Percentiles rank a stretch among this genome's conserved stretches.
phyloP scores from a whole-genome alignment of 2,888 invertebrate genomes.

The Subacronicta megacephala region DNA sequence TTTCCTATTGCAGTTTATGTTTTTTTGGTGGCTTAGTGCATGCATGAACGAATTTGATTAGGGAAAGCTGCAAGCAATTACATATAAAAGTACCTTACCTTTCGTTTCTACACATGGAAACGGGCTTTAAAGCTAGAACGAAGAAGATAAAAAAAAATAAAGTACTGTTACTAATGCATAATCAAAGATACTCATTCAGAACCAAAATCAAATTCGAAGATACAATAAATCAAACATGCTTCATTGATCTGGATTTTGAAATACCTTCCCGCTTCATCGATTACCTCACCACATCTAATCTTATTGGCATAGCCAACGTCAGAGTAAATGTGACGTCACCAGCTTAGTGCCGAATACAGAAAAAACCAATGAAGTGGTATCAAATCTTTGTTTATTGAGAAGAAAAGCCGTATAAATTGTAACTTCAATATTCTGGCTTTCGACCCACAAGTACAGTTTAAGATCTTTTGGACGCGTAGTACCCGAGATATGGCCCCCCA shows the following conservation, averaged over 20 bases:
- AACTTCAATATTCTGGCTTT: too few relatives aligned
- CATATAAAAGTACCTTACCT: not conserved
- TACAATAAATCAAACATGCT: constrained; percentile 41
- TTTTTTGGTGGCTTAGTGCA: constrained; percentile 9
- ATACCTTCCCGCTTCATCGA: constrained; percentile 27
- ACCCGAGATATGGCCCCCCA: too few relatives aligned
- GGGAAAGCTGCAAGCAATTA: constrained; percentile 1
- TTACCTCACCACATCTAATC: constrained; percentile 31
- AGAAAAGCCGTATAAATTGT: too few relatives aligned
- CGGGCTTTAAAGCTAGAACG: too few relatives aligned
- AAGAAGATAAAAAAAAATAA: too few relatives aligned
- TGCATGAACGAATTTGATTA: constrained; percentile 15
- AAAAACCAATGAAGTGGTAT: constrained; percentile 14
- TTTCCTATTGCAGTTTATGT: constrained; percentile 46
- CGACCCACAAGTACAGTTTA: too few relatives aligned
- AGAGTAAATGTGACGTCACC: constrained; percentile 22
- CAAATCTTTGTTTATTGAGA: not conserved
- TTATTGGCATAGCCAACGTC: constrained; percentile 21
- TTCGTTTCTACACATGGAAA: too few relatives aligned
- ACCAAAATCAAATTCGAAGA: constrained; percentile 9
- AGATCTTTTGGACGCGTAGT: too few relatives aligned
- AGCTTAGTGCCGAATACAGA: constrained; percentile 16
- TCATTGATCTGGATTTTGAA: constrained; percentile 33
- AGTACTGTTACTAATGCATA: too few relatives aligned
- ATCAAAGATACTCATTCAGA: constrained; percentile 13